Conservation (phyloP, 2,797 vertebrate species). For the Cossypha heuglini region DNA sequence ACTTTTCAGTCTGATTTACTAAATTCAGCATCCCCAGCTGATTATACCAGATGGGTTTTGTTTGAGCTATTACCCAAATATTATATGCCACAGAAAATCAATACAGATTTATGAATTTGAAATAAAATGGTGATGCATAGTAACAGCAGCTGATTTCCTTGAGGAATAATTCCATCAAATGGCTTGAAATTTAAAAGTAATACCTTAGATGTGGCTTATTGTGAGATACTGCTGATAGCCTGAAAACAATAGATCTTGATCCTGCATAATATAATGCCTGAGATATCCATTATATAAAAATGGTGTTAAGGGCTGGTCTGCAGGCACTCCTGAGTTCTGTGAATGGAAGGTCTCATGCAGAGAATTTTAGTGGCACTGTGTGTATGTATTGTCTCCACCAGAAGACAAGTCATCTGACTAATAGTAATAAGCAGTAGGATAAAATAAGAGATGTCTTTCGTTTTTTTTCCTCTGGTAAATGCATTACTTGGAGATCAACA, state of each 20-base stretch:
- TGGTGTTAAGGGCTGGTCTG: neutral
- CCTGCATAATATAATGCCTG: neutral
- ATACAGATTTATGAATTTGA: slow-evolving; percentile 30
- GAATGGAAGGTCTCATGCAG: neutral
- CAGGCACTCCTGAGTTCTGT: neutral
- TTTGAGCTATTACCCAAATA: slow-evolving; percentile 48
- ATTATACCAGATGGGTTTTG: slow-evolving; percentile 30
- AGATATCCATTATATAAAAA: neutral
- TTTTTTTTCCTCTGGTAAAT: neutral
- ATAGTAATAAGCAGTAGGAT: neutral
- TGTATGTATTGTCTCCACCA: neutral
- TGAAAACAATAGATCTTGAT: neutral
- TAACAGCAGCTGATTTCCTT: neutral
- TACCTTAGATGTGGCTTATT: neutral
- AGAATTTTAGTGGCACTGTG: neutral
- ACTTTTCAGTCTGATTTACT: slow-evolving; percentile 24
- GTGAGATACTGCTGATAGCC: neutral
- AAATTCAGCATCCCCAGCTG: neutral
- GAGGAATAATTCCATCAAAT: neutral
- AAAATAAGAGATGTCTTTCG: neutral
- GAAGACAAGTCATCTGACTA: neutral
- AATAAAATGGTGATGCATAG: slow-evolving; percentile 15
- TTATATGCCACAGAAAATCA: slow-evolving; percentile 36
- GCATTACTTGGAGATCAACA: neutral
- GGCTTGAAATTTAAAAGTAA: neutral